These are phyloP conservation scores for Lophura nycthemera DNA, from an alignment of 2,113 vertebrate genomes.

Conservation along the genomic window DNA sequence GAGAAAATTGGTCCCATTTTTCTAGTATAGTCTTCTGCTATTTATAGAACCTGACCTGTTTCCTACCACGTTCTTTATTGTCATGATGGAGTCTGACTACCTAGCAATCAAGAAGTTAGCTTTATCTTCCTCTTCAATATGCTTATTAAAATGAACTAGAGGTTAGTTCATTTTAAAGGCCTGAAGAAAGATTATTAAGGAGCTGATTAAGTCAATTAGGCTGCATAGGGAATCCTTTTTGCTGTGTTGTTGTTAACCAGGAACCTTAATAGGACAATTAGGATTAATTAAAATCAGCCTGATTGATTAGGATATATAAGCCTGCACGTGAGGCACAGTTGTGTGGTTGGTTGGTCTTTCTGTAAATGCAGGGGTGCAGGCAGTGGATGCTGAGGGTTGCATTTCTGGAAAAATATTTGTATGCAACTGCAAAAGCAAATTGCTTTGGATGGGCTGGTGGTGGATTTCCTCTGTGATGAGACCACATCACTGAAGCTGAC, in stretches of 20 bases:
- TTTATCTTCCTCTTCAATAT: constrained; percentile 26
- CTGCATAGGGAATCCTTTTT: constrained; percentile 61
- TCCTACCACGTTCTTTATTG: background rate
- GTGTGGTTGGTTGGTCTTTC: background rate
- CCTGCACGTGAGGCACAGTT: background rate
- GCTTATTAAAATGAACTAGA: constrained; percentile 64
- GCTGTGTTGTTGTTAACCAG: constrained; percentile 58
- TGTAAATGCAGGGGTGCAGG: background rate
- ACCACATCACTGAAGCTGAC: background rate
- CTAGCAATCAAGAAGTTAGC: background rate
- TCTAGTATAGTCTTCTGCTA: background rate
- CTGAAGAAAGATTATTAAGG: constrained; percentile 66
- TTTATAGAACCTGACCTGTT: background rate
- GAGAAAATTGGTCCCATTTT: background rate
- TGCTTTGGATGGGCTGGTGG: background rate
- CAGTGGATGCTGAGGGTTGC: background rate
- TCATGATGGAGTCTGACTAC: constrained; percentile 16
- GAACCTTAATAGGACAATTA: constrained; percentile 70
- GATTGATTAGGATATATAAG: constrained; percentile 68
- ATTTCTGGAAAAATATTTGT: background rate
- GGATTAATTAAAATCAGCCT: constrained; percentile 73
- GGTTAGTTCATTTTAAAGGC: constrained; percentile 57
- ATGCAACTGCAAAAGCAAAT: background rate
- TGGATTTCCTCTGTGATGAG: background rate
- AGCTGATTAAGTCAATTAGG: constrained; percentile 71